These are phyloP conservation scores for Darevskia nairensis DNA, from an alignment of 2,797 vertebrate genomes.

Conservation along the genomic window DNA sequence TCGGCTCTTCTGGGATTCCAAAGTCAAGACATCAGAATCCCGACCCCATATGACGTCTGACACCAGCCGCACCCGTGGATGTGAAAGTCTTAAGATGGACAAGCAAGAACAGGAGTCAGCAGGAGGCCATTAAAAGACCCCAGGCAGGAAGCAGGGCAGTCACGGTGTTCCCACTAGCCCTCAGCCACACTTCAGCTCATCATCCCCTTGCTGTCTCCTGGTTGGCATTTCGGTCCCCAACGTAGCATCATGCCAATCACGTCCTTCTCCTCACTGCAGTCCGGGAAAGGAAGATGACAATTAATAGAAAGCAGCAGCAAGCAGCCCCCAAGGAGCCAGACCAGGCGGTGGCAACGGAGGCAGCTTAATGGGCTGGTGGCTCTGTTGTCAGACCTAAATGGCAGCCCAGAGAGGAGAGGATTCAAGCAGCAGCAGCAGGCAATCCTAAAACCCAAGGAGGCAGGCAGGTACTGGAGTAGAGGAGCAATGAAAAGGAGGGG, in stretches of 20 bases:
- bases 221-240: background rate
- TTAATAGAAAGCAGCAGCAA: background rate
- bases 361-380: too few species aligned
- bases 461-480: background rate
- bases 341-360: too few species aligned
- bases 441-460: too few species aligned
- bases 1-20: background rate
- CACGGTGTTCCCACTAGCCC: background rate
- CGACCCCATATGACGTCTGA: background rate
- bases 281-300: background rate
- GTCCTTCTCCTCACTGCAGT: background rate
- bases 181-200: background rate
- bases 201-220: too few species aligned
- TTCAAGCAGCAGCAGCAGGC: background rate
- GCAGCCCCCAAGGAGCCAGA: too few species aligned
- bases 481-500: background rate
- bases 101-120: background rate
- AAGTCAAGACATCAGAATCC: too few species aligned
- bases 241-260: rapidly evolving
- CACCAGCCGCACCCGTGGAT: background rate
- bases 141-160: too few species aligned
- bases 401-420: background rate
- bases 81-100: background rate
- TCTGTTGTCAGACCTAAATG: too few species aligned
- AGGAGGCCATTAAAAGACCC: background rate